Evolutionary conservation across 2,888 invertebrate species (phyloP).

Genomic region (Ischnura elegans): DNA sequence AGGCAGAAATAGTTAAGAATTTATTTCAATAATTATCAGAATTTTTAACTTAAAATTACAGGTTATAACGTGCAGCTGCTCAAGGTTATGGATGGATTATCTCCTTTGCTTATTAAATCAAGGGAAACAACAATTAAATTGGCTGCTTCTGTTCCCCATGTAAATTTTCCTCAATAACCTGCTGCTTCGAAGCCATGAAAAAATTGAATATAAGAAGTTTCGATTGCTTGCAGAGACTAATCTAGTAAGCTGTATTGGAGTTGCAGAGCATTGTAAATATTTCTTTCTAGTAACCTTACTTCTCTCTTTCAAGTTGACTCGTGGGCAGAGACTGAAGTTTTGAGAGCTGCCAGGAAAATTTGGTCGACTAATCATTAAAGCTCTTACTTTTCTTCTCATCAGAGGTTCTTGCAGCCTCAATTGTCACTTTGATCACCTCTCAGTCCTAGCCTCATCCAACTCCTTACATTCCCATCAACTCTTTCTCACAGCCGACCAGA

Average conservation of each 20-base stretch:
- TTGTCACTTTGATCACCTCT: conserved; percentile 50
- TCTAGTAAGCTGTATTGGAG: not conserved
- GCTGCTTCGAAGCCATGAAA: not conserved
- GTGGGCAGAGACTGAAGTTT: conserved; percentile 1
- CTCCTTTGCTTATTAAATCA: conserved; percentile 16
- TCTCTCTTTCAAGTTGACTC: conserved; percentile 8
- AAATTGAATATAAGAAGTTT: not conserved
- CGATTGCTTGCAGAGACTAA: not conserved
- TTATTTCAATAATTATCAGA: not conserved
- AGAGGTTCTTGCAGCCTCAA: conserved; percentile 48
- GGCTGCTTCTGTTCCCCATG: not conserved
- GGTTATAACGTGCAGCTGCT: not conserved
- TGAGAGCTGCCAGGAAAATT: not conserved
- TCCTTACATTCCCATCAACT: conserved; percentile 61
- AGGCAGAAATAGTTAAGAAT: not conserved
- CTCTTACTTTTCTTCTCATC: conserved; percentile 40
- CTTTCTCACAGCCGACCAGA: conserved; percentile 60
- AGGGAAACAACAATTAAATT: not conserved
- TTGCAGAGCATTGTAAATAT: not conserved
- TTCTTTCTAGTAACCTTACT: not conserved
- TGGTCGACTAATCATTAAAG: conserved; percentile 43
- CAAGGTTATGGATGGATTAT: not conserved
- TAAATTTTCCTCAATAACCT: not conserved
- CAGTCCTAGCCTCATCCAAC: conserved; percentile 36
- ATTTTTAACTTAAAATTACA: not conserved